Conservation (phyloP, 1,140 invertebrate genomes). For the Euwallacea fornicatus region DNA sequence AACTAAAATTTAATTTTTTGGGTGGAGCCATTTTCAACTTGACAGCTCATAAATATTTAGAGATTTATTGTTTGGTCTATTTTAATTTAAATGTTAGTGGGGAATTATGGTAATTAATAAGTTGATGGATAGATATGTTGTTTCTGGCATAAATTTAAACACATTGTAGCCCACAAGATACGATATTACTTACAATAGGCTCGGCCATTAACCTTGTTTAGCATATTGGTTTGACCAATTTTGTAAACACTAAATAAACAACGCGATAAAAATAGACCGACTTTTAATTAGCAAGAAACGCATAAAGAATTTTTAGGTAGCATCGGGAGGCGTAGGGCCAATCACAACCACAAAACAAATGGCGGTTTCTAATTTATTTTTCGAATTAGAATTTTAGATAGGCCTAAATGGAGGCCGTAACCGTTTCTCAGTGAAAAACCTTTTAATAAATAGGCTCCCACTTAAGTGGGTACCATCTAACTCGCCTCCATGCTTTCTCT, state of each 20-base stretch:
- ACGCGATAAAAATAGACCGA: too few relatives aligned
- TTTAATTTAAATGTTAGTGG: slow-evolving; percentile 33
- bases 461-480: neutral
- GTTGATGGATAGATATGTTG: slow-evolving; percentile 19
- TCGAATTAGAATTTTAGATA: slow-evolving; percentile 1
- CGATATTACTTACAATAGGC: too few relatives aligned
- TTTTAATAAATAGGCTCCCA: neutral
- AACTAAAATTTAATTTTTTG: slow-evolving; percentile 32
- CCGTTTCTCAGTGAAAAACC: neutral
- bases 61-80: slow-evolving; percentile 34
- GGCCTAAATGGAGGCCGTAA: neutral
- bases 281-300: too few relatives aligned
- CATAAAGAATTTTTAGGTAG: too few relatives aligned
- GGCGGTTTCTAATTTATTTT: neutral
- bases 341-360: too few relatives aligned
- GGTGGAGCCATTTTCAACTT: slow-evolving; percentile 30
- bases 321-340: too few relatives aligned
- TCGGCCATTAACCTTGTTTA: too few relatives aligned
- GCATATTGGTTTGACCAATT: too few relatives aligned
- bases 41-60: slow-evolving; percentile 32
- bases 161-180: neutral
- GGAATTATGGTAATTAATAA: slow-evolving; percentile 27
- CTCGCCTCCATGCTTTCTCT: neutral
- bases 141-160: neutral
- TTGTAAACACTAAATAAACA: too few relatives aligned